Evolutionary conservation across 1,140 invertebrate species (phyloP).

Genomic region (Cryptotermes secundus): DNA sequence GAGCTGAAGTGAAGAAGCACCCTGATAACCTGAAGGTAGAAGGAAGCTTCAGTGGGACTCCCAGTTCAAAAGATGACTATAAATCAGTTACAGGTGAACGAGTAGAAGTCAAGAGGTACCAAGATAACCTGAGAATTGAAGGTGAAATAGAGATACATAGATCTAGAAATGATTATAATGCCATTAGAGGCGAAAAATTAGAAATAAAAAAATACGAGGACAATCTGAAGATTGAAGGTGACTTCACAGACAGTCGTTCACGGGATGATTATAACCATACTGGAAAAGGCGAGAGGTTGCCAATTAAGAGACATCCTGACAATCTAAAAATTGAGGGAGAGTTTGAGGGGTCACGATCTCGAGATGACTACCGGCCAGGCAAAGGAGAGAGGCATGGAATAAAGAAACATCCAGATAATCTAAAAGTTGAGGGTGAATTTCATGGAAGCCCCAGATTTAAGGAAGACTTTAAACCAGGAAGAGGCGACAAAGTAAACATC

Average conservation of each 20-base stretch:
- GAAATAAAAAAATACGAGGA: slow-evolving; percentile 46
- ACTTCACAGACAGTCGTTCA: slow-evolving; percentile 55
- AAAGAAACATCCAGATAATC: slow-evolving; percentile 53
- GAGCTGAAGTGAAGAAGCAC: slow-evolving; percentile 41
- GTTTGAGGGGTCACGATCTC: slow-evolving; percentile 51
- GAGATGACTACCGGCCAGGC: slow-evolving; percentile 41
- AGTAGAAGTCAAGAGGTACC: slow-evolving; percentile 40
- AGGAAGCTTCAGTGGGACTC: slow-evolving; percentile 46
- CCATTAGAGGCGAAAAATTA: slow-evolving; percentile 49
- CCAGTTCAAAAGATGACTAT: slow-evolving; percentile 44
- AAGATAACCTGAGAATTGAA: slow-evolving; percentile 58
- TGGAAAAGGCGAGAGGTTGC: slow-evolving; percentile 60
- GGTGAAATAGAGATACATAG: slow-evolving; percentile 51
- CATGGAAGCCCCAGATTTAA: slow-evolving; percentile 38
- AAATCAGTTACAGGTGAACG: slow-evolving; percentile 42
- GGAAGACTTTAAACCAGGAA: slow-evolving; percentile 45
- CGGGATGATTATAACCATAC: slow-evolving; percentile 41
- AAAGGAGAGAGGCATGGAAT: slow-evolving; percentile 35
- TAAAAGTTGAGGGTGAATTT: slow-evolving; percentile 58
- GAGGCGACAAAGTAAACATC: slow-evolving; percentile 42
- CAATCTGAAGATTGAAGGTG: slow-evolving; percentile 63
- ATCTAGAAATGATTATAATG: slow-evolving; percentile 40
- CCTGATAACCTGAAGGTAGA: slow-evolving; percentile 62
- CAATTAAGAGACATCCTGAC: slow-evolving; percentile 61
- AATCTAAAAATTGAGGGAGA: slow-evolving; percentile 71